Evolutionary conservation across 1,140 invertebrate genomes (phyloP).

Genomic region (Tenebrio molitor): DNA sequence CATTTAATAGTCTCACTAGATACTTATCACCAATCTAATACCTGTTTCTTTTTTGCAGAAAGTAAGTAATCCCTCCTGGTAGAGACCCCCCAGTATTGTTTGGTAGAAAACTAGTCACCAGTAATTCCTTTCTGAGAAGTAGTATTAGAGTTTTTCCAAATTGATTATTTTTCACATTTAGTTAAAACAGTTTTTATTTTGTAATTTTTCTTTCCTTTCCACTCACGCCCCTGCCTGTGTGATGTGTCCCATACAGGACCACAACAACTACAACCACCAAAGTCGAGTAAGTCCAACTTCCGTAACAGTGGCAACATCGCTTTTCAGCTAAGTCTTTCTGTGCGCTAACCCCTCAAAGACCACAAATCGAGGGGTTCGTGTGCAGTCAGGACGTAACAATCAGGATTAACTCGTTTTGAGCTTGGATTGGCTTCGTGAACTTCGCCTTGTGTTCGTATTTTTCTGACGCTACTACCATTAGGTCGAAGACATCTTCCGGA

Average conservation of each 20-base stretch:
- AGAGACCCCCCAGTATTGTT: slow-evolving; percentile 54
- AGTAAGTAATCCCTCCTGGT: slow-evolving; percentile 70
- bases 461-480: slow-evolving; percentile 30
- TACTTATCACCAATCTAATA: slow-evolving; percentile 7
- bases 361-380: not conserved
- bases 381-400: not conserved
- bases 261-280: slow-evolving; percentile 64
- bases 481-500: slow-evolving; percentile 10
- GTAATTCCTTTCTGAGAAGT: slow-evolving; percentile 54
- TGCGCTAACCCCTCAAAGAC: not conserved
- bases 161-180: slow-evolving; percentile 16
- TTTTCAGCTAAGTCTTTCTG: not conserved
- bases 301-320: slow-evolving; percentile 3
- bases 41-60: slow-evolving; percentile 70
- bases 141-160: slow-evolving; percentile 36
- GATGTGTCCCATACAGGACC: slow-evolving; percentile 60
- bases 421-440: slow-evolving; percentile 37
- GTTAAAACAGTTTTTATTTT: slow-evolving; percentile 35
- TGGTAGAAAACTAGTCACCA: slow-evolving; percentile 54
- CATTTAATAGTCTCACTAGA: slow-evolving; percentile 6
- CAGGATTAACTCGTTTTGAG: slow-evolving; percentile 15
- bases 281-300: slow-evolving; percentile 64
- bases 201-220: slow-evolving; percentile 59
- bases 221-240: slow-evolving; percentile 61
- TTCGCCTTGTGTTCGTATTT: slow-evolving; percentile 25